Base-by-base conservation (phyloP, 2,888 invertebrate species). In the Yponomeuta plumbellus region DNA sequence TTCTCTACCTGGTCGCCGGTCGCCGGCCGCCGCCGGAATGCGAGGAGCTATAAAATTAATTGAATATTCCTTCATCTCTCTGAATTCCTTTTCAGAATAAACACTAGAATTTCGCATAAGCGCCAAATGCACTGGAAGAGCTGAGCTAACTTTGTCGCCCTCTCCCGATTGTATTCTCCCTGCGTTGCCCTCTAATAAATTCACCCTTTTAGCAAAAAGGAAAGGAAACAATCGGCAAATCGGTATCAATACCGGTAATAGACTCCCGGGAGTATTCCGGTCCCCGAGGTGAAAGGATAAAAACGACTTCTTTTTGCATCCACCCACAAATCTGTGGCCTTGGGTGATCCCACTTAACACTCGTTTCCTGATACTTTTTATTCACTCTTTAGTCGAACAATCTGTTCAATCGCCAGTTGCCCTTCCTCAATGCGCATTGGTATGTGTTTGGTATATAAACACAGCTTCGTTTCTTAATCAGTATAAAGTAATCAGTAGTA, bases 11-110 rank as follows among this genome's bases (percentile, higher is more conserved):
- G 44, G 44, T 17, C 44, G 44, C 44, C 44, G 44, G 44, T 52
- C 44, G 44, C 10, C 44, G 44, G 44, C 17, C 44, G 44, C 44
- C 44, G 44, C 44, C 44, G 44, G 44, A 52, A 52, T 52, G 44
- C 44, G 13, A 52, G 44, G 44, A 52, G 44, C 44, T 52, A 52
- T 52, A 52, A 52, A 52, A 52, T 52, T 52, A 52, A 52, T 52
- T 52, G 44, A 52, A 52, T 52, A 52, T 52, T 52, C 44, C 44
- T 52, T 52, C 44, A 52, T 52, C 44, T 52, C 17, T 52, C 17
- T 17, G 44, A 52, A 52, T 52, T 52, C 44, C 44, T 34, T 34
- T 34, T 34, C 34, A 34, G 34, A 34, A 34, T 34, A 34, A 34
- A 10, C 34, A 34, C 34, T 34, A 34, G 34, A 34, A 52, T 52